These are phyloP conservation scores for Diacarnus erythraeanus DNA, from an alignment of 37 sponge, comb jelly and placozoan species.

Conservation along the genomic window DNA sequence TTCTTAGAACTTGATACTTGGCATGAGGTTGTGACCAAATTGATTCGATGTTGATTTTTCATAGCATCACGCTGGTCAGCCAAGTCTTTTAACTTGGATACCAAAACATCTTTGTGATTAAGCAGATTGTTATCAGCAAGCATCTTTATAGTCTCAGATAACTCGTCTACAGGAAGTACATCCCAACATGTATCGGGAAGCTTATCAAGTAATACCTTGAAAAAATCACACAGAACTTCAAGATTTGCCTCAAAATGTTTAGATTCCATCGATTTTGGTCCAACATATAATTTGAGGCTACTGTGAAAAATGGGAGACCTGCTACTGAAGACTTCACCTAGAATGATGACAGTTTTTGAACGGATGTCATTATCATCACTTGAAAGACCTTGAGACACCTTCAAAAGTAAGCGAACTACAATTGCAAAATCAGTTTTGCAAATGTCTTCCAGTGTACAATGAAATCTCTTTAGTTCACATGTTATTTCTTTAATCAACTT, in stretches of 20 bases:
- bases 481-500: background rate
- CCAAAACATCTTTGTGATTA: background rate
- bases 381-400: background rate
- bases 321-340: conserved; percentile 59
- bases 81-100: background rate
- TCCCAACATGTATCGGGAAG: conserved; percentile 35
- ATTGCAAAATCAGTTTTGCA: background rate
- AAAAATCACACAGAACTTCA: conserved; percentile 1
- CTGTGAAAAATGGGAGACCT: conserved; percentile 47
- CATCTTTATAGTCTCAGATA: background rate
- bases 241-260: background rate
- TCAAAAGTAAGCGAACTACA: conserved; percentile 17
- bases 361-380: background rate
- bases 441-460: conserved; percentile 10
- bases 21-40: background rate
- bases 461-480: conserved; percentile 25
- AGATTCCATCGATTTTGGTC: background rate
- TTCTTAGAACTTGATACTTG: background rate
- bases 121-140: background rate
- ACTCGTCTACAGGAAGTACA: conserved; percentile 40
- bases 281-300: conserved; percentile 14
- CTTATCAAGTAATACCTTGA: conserved; percentile 9
- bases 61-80: background rate
- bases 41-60: background rate
- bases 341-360: conserved; percentile 20